Evolutionary conservation across 1,140 invertebrate genomes (phyloP).

Genomic region (Drosophila orena): DNA sequence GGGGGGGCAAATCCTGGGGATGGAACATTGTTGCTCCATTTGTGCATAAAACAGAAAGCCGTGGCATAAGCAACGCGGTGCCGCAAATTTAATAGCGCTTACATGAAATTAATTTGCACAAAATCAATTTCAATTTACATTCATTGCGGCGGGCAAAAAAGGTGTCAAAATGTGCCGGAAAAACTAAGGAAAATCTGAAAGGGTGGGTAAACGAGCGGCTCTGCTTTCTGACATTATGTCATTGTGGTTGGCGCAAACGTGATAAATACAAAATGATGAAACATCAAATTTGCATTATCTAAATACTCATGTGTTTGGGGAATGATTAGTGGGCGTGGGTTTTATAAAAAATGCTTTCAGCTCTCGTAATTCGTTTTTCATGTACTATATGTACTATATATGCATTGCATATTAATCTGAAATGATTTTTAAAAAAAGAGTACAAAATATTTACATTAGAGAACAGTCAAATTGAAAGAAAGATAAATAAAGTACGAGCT

Average conservation of each 20-base stretch:
- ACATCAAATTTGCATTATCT: conserved; percentile 40
- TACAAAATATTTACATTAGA: too few species aligned
- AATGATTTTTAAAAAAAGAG: neutral
- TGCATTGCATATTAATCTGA: neutral
- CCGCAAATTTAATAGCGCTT: conserved; percentile 56
- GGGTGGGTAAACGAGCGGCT: conserved; percentile 1
- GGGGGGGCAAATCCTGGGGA: neutral
- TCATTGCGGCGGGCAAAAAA: neutral
- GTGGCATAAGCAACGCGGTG: conserved; percentile 2
- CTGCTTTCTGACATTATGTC: conserved; percentile 53
- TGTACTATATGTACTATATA: neutral
- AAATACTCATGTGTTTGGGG: neutral
- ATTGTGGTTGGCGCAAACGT: conserved; percentile 24
- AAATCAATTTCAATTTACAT: conserved; percentile 75
- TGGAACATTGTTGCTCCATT: conserved; percentile 12
- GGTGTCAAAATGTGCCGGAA: conserved; percentile 26
- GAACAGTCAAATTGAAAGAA: too few species aligned
- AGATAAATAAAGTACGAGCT: too few species aligned
- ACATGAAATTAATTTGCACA: conserved; percentile 71
- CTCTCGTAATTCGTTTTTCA: neutral
- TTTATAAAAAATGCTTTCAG: neutral
- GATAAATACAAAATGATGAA: conserved; percentile 50
- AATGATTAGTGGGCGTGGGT: neutral
- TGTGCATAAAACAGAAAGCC: conserved; percentile 16
- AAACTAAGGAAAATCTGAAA: conserved; percentile 8